phyloP scores from a whole-genome alignment of 2,888 invertebrate species.

The Tenthredo mesomela region DNA sequence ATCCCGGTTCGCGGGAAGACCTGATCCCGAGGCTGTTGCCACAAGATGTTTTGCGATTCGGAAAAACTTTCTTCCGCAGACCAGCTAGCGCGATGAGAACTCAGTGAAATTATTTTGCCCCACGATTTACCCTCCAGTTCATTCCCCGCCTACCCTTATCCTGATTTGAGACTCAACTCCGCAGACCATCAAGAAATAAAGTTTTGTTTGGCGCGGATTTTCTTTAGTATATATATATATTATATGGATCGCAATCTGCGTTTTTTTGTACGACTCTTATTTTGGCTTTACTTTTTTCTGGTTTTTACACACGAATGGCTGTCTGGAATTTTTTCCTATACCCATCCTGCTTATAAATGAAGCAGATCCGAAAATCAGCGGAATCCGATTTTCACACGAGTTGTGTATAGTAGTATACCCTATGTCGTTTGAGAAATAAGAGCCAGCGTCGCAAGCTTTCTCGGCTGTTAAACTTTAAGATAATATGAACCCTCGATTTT shows the following conservation, averaged over 20 bases:
- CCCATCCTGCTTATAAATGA: neutral
- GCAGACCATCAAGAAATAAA: neutral
- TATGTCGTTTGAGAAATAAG: neutral
- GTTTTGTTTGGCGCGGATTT: neutral
- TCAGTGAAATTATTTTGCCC: conserved; percentile 5
- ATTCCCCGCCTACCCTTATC: neutral
- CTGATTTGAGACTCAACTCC: neutral
- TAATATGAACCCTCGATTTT: neutral
- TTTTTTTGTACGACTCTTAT: neutral
- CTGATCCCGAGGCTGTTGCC: conserved; percentile 16
- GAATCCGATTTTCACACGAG: neutral
- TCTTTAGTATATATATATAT: no score
- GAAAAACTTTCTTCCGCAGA: conserved; percentile 25
- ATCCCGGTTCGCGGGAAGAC: neutral
- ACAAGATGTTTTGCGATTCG: conserved; percentile 29
- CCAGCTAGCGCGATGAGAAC: neutral
- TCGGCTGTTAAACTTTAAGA: no score
- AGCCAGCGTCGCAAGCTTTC: neutral
- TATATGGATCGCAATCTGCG: neutral
- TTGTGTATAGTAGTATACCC: no score
- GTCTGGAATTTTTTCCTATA: neutral
- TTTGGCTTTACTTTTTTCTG: neutral
- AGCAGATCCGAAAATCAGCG: neutral
- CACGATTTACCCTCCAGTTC: neutral
- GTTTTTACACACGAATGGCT: neutral